A percentile compares a stretch with the other conserved stretches of the same genome.
These are phyloP conservation scores for Gavialis gangeticus DNA, from an alignment of 2,113 vertebrate species.

Conservation along the genomic window DNA sequence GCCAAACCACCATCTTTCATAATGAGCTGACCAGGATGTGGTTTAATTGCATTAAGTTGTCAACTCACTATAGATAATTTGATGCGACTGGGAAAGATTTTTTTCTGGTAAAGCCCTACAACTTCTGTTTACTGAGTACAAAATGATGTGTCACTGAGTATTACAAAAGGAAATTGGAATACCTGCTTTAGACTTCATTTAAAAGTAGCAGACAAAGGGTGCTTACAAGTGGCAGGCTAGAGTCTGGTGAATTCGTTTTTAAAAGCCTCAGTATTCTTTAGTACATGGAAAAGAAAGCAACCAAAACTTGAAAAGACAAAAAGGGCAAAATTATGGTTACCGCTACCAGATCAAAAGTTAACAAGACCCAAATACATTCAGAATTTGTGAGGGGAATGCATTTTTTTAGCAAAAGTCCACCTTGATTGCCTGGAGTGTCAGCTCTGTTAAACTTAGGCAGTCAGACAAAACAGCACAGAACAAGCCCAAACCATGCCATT, in stretches of 20 bases:
- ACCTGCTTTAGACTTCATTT: background rate
- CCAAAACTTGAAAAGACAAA: background rate
- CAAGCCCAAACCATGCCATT: background rate
- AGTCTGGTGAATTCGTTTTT: background rate
- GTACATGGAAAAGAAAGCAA: background rate
- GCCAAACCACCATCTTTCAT: slow-evolving; percentile 2
- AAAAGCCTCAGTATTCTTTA: background rate
- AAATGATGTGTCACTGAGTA: background rate
- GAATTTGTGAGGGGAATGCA: background rate
- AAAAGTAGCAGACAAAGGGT: background rate
- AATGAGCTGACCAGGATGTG: slow-evolving; percentile 54
- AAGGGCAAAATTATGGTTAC: background rate
- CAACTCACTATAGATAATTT: slow-evolving; percentile 21
- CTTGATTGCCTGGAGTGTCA: background rate
- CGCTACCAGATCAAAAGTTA: background rate
- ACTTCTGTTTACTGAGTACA: background rate
- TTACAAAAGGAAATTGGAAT: background rate
- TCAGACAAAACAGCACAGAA: background rate
- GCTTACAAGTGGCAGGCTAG: background rate
- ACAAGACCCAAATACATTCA: background rate
- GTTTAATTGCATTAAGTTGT: slow-evolving; percentile 38
- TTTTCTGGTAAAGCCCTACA: slow-evolving; percentile 1
- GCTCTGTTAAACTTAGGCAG: background rate
- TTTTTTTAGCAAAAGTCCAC: background rate
- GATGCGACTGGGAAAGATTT: background rate